phyloP scores from a whole-genome alignment of 2,797 vertebrate species.

The Malurus splendens region DNA sequence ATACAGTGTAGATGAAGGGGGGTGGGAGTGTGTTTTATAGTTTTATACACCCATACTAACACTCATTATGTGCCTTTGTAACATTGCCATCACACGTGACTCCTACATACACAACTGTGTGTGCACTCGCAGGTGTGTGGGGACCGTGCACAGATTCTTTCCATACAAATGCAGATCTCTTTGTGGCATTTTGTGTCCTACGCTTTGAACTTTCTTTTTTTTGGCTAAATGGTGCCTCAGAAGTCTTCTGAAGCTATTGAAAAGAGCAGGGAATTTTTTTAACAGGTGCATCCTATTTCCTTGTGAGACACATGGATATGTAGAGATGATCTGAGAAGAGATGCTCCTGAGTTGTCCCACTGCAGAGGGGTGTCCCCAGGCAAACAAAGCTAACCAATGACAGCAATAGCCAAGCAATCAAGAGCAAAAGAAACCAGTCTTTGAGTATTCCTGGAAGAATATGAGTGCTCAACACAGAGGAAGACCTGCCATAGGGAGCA shows the following conservation, averaged over 20 bases:
- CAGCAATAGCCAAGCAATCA: not conserved
- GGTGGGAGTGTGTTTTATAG: not conserved
- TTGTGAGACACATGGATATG: not conserved
- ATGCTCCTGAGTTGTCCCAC: fast-evolving
- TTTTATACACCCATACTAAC: not conserved
- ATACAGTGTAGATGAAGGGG: not conserved
- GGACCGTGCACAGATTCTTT: fast-evolving
- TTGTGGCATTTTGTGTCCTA: not conserved
- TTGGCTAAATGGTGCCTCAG: not conserved
- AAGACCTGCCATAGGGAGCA: not conserved
- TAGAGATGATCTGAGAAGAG: not conserved
- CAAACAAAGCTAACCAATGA: not conserved
- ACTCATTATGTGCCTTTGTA: not conserved
- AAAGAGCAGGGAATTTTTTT: not conserved
- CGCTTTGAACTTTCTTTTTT: not conserved
- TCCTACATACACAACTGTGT: no score
- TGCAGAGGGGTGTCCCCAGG: not conserved
- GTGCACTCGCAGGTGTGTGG: fast-evolving
- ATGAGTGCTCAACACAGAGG: not conserved
- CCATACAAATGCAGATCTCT: not conserved
- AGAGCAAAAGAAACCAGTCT: not conserved
- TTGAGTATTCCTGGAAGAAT: not conserved
- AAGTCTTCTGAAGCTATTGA: not conserved
- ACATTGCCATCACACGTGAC: not conserved
- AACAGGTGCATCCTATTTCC: not conserved